A percentile compares a stretch with the other conserved stretches of the same genome.
phyloP scores from a whole-genome alignment of 2,888 invertebrate genomes.

The Metopia argyrocephala region DNA sequence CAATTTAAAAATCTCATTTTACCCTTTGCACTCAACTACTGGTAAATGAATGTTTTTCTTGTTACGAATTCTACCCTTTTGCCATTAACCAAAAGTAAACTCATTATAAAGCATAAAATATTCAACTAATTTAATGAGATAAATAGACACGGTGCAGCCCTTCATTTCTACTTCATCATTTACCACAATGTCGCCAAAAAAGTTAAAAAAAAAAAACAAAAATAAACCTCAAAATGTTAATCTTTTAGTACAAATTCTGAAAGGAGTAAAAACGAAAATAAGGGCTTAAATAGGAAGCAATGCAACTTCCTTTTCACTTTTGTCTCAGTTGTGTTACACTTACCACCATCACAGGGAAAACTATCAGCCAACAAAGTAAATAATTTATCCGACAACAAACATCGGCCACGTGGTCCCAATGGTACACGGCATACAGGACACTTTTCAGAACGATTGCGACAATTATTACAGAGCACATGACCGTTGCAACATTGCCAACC shows the following conservation, averaged over 20 bases:
- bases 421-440: constrained; percentile 79
- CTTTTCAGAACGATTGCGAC: constrained; percentile 78
- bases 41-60: background rate
- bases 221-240: constrained; percentile 42
- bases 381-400: constrained; percentile 79
- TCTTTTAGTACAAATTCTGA: constrained; percentile 9
- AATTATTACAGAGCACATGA: constrained; percentile 79
- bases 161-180: constrained; percentile 23
- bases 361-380: constrained; percentile 77
- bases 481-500: constrained; percentile 80
- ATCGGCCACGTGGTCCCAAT: constrained; percentile 78
- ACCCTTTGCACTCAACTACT: background rate
- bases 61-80: background rate
- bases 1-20: constrained; percentile 23
- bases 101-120: constrained; percentile 56
- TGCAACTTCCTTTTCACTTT: background rate
- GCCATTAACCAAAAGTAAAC: constrained; percentile 48
- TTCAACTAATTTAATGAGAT: constrained; percentile 56
- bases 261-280: no score
- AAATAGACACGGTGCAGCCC: constrained; percentile 25
- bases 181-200: background rate
- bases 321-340: constrained; percentile 57
- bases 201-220: background rate
- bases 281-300: background rate
- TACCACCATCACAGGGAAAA: constrained; percentile 78